These are phyloP conservation scores for Toxotes jaculatrix DNA, from an alignment of 2,113 vertebrate genomes.

Conservation along the genomic window DNA sequence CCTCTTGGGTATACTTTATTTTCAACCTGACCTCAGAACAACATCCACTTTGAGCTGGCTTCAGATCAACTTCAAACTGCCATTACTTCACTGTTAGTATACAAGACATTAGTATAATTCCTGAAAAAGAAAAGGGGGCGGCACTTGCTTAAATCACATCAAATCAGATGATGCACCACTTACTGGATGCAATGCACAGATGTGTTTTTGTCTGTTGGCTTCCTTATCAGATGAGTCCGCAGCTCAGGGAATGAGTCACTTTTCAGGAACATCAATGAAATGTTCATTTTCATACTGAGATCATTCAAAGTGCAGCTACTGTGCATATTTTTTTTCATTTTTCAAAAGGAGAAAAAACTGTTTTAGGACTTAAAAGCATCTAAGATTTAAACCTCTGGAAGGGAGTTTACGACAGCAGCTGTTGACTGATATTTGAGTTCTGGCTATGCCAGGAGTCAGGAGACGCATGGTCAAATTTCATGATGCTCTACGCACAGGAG, in stretches of 20 bases:
- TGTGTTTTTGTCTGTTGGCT: constrained; percentile 51
- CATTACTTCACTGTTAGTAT: constrained; percentile 55
- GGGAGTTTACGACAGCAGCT: neutral
- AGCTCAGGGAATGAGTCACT: constrained; percentile 61
- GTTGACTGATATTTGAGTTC: neutral
- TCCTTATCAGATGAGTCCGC: constrained; percentile 32
- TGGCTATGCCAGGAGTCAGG: too few species aligned
- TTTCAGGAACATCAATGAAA: constrained; percentile 58
- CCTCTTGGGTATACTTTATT: constrained; percentile 42
- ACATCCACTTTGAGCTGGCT: constrained; percentile 46
- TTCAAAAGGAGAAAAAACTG: too few species aligned
- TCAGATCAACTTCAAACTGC: constrained; percentile 54
- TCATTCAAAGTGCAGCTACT: neutral
- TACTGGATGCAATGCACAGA: constrained; percentile 59
- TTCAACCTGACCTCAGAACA: constrained; percentile 49
- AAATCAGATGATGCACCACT: constrained; percentile 65
- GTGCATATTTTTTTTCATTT: too few species aligned
- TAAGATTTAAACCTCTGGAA: too few species aligned
- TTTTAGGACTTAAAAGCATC: too few species aligned
- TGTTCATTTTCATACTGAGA: constrained; percentile 56
- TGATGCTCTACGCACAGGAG: too few species aligned
- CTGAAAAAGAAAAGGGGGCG: constrained; percentile 9
- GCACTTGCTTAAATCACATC: constrained; percentile 61
- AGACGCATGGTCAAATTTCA: too few species aligned
- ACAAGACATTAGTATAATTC: constrained; percentile 55